Percentiles rank a stretch among this genome's conserved stretches.
phyloP scores from a whole-genome alignment of 2,888 invertebrate species.

The Calameuta pallipes region DNA sequence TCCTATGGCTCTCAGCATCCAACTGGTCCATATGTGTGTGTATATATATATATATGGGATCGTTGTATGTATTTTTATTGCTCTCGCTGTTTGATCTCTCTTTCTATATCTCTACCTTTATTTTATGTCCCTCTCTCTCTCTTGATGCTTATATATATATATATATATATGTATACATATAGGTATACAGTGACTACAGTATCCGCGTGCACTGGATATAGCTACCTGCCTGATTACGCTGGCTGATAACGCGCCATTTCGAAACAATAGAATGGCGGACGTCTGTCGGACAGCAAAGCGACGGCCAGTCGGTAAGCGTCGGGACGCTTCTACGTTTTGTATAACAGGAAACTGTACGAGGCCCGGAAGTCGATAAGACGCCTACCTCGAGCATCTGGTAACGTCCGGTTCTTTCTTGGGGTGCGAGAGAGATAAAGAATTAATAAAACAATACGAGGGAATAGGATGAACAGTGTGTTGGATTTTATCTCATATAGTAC shows the following conservation, averaged over 20 bases:
- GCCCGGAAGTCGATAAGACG: slow-evolving; percentile 28
- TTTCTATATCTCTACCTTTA: background rate
- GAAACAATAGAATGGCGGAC: slow-evolving; percentile 44
- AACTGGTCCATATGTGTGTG: slow-evolving; percentile 5
- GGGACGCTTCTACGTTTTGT: background rate
- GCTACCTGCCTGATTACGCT: slow-evolving; percentile 50
- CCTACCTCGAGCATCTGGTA: background rate
- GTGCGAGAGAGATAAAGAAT: background rate
- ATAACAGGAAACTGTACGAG: background rate
- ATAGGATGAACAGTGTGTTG: background rate
- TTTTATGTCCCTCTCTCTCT: background rate
- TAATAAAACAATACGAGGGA: background rate
- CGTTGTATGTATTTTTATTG: background rate
- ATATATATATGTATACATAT: background rate
- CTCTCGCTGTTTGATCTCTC: background rate
- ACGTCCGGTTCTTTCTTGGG: background rate
- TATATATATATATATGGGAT: background rate
- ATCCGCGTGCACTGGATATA: slow-evolving; percentile 17
- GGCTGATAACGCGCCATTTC: slow-evolving; percentile 48
- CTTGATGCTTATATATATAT: background rate
- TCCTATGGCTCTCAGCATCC: slow-evolving; percentile 21
- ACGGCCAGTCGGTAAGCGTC: slow-evolving; percentile 15
- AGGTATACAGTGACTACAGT: slow-evolving; percentile 12
- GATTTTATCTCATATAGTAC: background rate
- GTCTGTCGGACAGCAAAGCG: slow-evolving; percentile 16